These are phyloP conservation scores for Araneus ventricosus DNA, from an alignment of 1,140 invertebrate species.

Conservation along the genomic window DNA sequence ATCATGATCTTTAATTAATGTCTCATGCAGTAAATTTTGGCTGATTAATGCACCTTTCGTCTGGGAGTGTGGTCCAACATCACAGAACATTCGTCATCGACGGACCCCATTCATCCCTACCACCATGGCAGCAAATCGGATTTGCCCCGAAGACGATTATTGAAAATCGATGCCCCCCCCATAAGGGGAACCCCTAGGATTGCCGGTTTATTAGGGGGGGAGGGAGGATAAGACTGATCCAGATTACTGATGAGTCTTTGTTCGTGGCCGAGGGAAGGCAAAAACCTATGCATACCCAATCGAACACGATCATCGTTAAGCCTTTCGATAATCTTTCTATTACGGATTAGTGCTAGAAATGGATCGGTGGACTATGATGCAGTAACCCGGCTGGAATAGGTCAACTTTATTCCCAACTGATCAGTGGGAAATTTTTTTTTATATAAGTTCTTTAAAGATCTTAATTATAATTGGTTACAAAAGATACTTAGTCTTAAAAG, in stretches of 20 bases:
- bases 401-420: too few relatives aligned
- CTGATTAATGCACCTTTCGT: too few relatives aligned
- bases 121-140: not conserved
- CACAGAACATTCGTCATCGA: not conserved
- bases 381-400: not conserved
- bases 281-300: not conserved
- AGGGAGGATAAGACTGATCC: constrained; percentile 6
- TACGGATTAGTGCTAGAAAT: not conserved
- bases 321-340: not conserved
- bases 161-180: constrained; percentile 3
- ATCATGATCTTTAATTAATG: too few relatives aligned
- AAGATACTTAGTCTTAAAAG: too few relatives aligned
- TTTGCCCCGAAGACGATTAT: constrained; percentile 4
- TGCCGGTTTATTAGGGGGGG: not conserved
- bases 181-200: not conserved
- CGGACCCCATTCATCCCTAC: not conserved
- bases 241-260: not conserved
- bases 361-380: not conserved
- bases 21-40: too few relatives aligned
- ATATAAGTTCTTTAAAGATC: too few relatives aligned
- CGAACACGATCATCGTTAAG: not conserved
- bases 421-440: too few relatives aligned
- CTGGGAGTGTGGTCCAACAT: not conserved
- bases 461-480: too few relatives aligned
- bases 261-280: not conserved